A percentile compares a stretch with the other conserved stretches of the same genome.
Evolutionary conservation across 2,113 vertebrate species (phyloP).

Genomic region (Pteropus alecto): DNA sequence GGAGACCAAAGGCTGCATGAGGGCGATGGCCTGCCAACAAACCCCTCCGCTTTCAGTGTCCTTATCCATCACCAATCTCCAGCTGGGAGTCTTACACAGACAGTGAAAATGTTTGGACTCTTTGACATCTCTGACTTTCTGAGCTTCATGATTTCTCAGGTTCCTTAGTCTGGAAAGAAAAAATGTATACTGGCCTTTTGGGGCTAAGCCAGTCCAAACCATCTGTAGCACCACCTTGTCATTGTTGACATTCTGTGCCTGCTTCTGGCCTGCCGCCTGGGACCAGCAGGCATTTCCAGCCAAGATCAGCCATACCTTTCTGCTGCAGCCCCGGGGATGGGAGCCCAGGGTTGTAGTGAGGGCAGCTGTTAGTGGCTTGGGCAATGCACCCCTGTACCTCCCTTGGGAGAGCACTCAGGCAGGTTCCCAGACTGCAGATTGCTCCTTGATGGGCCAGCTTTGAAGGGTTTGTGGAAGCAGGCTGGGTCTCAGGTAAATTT

Average conservation of each 20-base stretch:
- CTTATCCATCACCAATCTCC: background rate
- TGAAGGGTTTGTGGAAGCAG: background rate
- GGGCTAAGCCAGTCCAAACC: background rate
- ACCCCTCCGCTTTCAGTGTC: background rate
- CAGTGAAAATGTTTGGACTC: background rate
- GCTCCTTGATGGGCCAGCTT: background rate
- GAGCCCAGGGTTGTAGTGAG: background rate
- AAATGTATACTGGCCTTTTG: background rate
- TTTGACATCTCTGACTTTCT: background rate
- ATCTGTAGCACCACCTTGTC: background rate
- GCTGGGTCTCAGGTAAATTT: background rate
- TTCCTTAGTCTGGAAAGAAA: background rate
- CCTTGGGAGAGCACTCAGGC: background rate
- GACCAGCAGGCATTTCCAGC: background rate
- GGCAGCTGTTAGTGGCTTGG: background rate
- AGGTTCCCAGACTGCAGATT: background rate
- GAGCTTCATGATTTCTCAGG: background rate
- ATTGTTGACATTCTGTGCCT: background rate
- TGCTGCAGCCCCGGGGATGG: background rate
- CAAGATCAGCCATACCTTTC: background rate
- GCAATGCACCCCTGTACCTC: background rate
- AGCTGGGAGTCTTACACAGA: background rate
- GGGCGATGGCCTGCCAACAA: background rate
- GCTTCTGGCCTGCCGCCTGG: background rate
- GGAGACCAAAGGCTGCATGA: background rate